Percentiles rank a stretch among this genome's conserved stretches.
Conservation (phyloP, 2,113 vertebrate genomes). For the Lethenteron camtschaticum region DNA sequence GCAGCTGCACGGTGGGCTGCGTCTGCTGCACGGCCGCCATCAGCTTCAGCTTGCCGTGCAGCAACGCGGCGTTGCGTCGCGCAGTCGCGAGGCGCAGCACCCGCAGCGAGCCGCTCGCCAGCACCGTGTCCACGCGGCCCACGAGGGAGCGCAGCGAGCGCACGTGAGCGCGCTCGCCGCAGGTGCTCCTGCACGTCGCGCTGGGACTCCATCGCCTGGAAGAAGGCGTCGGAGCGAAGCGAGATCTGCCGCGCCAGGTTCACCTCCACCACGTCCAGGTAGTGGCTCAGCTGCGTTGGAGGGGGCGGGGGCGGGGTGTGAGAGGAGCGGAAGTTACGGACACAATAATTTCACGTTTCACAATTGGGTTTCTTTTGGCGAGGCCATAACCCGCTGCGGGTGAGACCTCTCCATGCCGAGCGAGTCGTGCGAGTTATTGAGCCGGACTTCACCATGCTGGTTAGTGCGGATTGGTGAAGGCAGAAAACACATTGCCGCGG, state of each 20-base stretch:
- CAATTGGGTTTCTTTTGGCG: too few relatives aligned
- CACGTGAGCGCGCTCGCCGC: constrained; percentile 63
- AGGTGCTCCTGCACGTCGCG: constrained; percentile 92
- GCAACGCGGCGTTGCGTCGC: constrained; percentile 61
- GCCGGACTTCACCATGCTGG: too few relatives aligned
- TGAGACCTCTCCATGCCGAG: too few relatives aligned
- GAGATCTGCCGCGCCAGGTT: constrained; percentile 97
- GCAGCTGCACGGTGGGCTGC: constrained; percentile 91
- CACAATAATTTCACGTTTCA: too few relatives aligned
- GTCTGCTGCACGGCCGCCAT: constrained; percentile 97
- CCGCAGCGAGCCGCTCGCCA: constrained; percentile 64
- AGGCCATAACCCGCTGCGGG: too few relatives aligned
- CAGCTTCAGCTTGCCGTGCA: constrained; percentile 77
- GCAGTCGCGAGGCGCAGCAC: constrained; percentile 52
- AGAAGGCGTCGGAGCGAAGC: constrained; percentile 89
- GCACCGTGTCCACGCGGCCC: constrained; percentile 52
- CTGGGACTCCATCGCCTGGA: constrained; percentile 97
- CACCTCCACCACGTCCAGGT: constrained; percentile 94
- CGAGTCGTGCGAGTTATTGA: too few relatives aligned
- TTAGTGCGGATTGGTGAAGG: too few relatives aligned
- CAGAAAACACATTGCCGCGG: too few relatives aligned
- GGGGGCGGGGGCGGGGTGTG: too few relatives aligned
- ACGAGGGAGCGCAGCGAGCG: constrained; percentile 60
- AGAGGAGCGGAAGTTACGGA: too few relatives aligned
- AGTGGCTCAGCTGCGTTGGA: constrained; percentile 62